These are phyloP conservation scores for Micrastur ruficollis DNA, from an alignment of 2,797 vertebrate genomes.

Conservation along the genomic window DNA sequence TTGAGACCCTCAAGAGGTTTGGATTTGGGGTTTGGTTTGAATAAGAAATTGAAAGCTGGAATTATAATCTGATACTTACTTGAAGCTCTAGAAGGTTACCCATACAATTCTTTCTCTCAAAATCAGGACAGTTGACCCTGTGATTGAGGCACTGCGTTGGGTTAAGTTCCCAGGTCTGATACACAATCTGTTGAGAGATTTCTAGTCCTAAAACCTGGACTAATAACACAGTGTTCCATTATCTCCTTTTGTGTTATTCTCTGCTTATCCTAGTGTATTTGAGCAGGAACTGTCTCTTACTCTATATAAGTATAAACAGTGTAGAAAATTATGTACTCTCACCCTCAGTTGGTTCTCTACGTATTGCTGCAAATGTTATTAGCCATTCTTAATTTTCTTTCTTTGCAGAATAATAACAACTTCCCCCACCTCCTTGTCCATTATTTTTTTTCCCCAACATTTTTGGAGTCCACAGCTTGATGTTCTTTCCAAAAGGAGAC, in stretches of 20 bases:
- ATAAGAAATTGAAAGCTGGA: conserved; percentile 16
- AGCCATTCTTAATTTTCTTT: neutral
- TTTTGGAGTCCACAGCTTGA: neutral
- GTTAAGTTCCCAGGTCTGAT: neutral
- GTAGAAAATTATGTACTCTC: neutral
- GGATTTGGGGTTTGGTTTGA: neutral
- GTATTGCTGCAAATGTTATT: neutral
- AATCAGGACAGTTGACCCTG: neutral
- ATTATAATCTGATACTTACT: neutral
- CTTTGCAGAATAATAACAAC: neutral
- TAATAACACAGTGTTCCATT: neutral
- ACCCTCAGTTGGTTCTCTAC: neutral
- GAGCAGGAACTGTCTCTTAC: neutral
- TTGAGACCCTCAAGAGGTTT: neutral
- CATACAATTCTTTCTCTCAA: neutral
- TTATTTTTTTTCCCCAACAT: neutral
- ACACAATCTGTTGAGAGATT: neutral
- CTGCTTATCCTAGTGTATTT: neutral
- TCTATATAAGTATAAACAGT: neutral
- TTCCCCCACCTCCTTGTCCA: neutral
- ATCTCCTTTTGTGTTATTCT: neutral
- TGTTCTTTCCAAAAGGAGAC: neutral
- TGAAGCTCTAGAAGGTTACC: neutral
- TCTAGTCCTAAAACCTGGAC: neutral
- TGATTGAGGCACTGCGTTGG: neutral